phyloP scores from a whole-genome alignment of 2,888 invertebrate genomes.

The Glomeris marginata region DNA sequence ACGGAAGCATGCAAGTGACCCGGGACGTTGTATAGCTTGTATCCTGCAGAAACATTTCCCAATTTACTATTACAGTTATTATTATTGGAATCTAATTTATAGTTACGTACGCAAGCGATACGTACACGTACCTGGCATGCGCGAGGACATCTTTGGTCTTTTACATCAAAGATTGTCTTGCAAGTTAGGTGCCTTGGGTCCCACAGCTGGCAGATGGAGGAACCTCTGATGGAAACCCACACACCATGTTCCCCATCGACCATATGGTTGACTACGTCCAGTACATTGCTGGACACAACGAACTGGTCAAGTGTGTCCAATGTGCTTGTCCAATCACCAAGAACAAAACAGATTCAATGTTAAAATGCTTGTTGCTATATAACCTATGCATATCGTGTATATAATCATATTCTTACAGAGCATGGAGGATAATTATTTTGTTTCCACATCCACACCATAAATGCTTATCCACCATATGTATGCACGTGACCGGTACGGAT shows the following conservation, averaged over 20 bases:
- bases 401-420: slow-evolving; percentile 23
- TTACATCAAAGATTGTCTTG: slow-evolving; percentile 34
- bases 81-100: too few species aligned
- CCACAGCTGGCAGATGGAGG: slow-evolving; percentile 38
- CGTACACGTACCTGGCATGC: slow-evolving; percentile 21
- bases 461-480: slow-evolving; percentile 28
- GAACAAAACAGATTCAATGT: too few species aligned
- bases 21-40: slow-evolving; percentile 25
- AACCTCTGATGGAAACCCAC: slow-evolving; percentile 35
- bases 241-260: slow-evolving; percentile 30
- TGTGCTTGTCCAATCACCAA: slow-evolving; percentile 22
- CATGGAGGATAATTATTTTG: slow-evolving; percentile 33
- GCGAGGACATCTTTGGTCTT: slow-evolving; percentile 19
- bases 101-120: too few species aligned
- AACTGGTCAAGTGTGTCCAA: slow-evolving; percentile 31
- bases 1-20: slow-evolving; percentile 30
- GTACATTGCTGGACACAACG: slow-evolving; percentile 34
- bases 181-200: slow-evolving; percentile 31
- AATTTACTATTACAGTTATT: background rate
- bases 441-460: slow-evolving; percentile 37
- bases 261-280: slow-evolving; percentile 33
- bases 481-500: slow-evolving; percentile 33
- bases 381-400: too few species aligned
- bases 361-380: too few species aligned
- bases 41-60: slow-evolving; percentile 22